A percentile compares a stretch with the other conserved stretches of the same genome.
Evolutionary conservation across 2,797 vertebrate genomes (phyloP).

Genomic region (Hozukius guyotensis): DNA sequence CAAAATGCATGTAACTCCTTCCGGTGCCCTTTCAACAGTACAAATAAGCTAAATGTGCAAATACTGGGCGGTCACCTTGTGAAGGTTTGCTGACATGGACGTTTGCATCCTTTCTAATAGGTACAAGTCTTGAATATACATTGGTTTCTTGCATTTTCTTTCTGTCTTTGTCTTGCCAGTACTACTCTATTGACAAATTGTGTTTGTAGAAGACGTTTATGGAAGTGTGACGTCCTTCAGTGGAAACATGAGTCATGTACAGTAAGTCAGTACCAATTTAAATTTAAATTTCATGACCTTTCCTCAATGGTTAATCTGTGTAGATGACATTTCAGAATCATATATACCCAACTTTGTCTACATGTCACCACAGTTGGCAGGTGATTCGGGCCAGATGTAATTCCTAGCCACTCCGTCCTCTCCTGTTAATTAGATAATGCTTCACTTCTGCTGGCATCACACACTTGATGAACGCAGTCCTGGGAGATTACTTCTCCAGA

Average conservation of each 20-base stretch:
- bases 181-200: neutral
- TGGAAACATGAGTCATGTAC: neutral
- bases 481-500: slow-evolving; percentile 83
- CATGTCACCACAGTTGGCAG: slow-evolving; percentile 42
- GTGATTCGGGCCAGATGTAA: slow-evolving; percentile 71
- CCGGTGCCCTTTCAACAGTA: slow-evolving; percentile 20
- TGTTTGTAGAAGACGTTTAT: neutral
- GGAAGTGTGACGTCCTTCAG: neutral
- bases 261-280: neutral
- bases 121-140: slow-evolving; percentile 15
- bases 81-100: slow-evolving; percentile 26
- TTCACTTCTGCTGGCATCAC: slow-evolving; percentile 81
- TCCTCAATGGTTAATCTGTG: slow-evolving; percentile 8
- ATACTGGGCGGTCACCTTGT: slow-evolving; percentile 38
- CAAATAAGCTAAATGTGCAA: slow-evolving; percentile 41
- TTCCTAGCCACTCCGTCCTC: slow-evolving; percentile 55
- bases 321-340: slow-evolving; percentile 16
- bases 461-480: slow-evolving; percentile 82
- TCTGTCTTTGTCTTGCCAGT: neutral
- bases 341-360: neutral
- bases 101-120: slow-evolving; percentile 12
- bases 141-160: neutral
- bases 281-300: neutral
- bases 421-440: slow-evolving; percentile 84
- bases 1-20: neutral